phyloP scores from a whole-genome alignment of 2,888 invertebrate genomes.

The Ichneumon xanthorius region DNA sequence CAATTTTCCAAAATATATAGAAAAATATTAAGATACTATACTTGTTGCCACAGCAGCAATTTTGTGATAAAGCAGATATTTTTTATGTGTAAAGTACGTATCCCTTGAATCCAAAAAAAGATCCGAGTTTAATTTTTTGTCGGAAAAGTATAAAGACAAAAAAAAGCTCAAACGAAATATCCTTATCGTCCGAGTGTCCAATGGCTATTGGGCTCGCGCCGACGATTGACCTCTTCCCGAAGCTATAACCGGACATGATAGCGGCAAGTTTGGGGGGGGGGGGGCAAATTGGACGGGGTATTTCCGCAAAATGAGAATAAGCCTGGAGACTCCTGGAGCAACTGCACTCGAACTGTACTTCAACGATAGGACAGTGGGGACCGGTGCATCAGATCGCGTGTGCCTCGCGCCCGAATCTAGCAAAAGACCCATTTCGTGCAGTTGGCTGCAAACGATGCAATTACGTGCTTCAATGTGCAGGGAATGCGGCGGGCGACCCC shows the following conservation, averaged over 20 bases:
- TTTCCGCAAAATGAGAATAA: conserved; percentile 48
- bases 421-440: conserved; percentile 71
- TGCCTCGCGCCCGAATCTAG: conserved; percentile 48
- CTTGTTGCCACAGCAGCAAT: background rate
- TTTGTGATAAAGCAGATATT: background rate
- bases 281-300: background rate
- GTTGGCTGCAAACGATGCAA: conserved; percentile 80
- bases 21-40: too few relatives aligned
- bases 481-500: conserved; percentile 74
- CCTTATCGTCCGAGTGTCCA: background rate
- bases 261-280: background rate
- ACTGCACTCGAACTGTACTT: conserved; percentile 59
- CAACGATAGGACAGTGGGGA: conserved; percentile 23
- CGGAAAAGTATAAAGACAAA: background rate
- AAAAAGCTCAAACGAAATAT: background rate
- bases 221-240: background rate
- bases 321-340: conserved; percentile 34
- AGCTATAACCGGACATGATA: background rate
- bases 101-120: background rate
- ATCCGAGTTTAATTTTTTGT: background rate
- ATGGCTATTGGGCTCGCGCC: background rate
- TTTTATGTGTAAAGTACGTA: background rate
- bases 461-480: conserved; percentile 80
- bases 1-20: too few relatives aligned
- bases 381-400: conserved; percentile 57